Evolutionary conservation across 2,888 invertebrate genomes (phyloP), one percentile per base, ranked within the genome.

Genomic region (Scrobipalpa atriplicella): DNA sequence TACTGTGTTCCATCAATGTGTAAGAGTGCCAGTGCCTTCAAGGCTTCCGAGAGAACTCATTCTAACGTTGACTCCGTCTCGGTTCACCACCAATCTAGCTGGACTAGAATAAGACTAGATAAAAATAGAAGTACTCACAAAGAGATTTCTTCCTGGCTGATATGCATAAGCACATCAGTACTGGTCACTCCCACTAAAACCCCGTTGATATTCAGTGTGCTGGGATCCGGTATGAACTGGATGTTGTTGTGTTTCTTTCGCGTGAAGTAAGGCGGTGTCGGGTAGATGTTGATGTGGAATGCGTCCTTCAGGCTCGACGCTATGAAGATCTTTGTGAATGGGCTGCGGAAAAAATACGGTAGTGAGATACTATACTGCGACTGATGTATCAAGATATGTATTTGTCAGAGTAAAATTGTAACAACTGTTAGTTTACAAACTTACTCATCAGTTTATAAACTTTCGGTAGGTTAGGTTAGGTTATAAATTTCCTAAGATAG

Each of bases 101-200:
- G 8, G n/a, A n/a, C n/a, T n/a, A n/a, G n/a, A 43, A 2, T 13
- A 1, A 16, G 1, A 16, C n/a, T 8, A 16, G 6, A n/a, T 8
- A 36, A n/a, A 10, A 11, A 7, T 29, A 29, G 3, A 19, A 3
- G n/a, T n/a, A 84, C 94, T 94, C 89, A 96, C 96, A 92, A 83
- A 0, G 95, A 94, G 73, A 97, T 93, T 87, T 98, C 98, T 78
- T 96, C 95, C 77, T 95, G 95, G 60, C 96, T 95, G 39, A 98
- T 87, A 80, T 98, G 97, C 91, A 97, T 96, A 9, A 98, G 88
- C 54, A 96, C 93, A 83, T 99, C 99, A 0, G 95, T 95, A 36
- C 98, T 95, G 2, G 98, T 98, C 36, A 96, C 88, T 0, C 96
- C 97, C 67, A 99, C 87, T 5, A 95, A 86, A 0, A 98, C 82